phyloP scores from a whole-genome alignment of 2,888 invertebrate species.

The Neoaliturus tenellus region DNA sequence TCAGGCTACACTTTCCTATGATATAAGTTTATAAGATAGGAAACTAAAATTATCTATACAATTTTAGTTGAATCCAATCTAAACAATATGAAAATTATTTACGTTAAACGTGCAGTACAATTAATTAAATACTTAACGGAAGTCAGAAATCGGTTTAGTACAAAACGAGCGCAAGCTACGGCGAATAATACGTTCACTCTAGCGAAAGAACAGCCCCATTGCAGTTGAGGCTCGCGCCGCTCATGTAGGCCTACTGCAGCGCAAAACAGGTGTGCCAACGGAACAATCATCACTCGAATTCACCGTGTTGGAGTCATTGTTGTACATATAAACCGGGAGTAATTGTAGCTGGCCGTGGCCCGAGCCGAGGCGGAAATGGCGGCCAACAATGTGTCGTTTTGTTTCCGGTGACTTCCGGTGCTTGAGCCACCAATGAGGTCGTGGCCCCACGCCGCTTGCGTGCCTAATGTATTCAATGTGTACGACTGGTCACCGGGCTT shows the following conservation, averaged over 20 bases:
- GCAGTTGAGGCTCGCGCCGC: not conserved
- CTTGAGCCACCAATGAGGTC: constrained; percentile 55
- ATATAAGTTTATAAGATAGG: no score
- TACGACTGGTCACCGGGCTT: not conserved
- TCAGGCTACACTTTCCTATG: no score
- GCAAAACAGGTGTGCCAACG: constrained; percentile 24
- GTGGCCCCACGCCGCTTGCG: not conserved
- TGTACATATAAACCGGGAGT: not conserved
- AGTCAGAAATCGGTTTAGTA: not conserved
- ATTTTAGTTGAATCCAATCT: no score
- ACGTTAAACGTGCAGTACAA: no score
- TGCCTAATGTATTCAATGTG: constrained; percentile 24
- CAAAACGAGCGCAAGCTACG: not conserved
- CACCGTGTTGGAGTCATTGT: constrained; percentile 40
- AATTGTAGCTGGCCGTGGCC: constrained; percentile 25
- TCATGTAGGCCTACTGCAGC: not conserved
- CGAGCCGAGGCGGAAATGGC: constrained; percentile 53
- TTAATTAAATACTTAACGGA: constrained; percentile 20
- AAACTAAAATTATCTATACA: no score
- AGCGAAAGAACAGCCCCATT: not conserved
- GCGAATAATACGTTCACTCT: constrained; percentile 11
- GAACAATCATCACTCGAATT: constrained; percentile 4
- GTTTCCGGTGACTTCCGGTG: constrained; percentile 54
- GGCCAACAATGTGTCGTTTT: constrained; percentile 56
- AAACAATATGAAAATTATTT: no score